Base-by-base conservation (phyloP, 30 jellyfish, hydroid and myxozoan genomes). In the Clytia hemisphaerica region DNA sequence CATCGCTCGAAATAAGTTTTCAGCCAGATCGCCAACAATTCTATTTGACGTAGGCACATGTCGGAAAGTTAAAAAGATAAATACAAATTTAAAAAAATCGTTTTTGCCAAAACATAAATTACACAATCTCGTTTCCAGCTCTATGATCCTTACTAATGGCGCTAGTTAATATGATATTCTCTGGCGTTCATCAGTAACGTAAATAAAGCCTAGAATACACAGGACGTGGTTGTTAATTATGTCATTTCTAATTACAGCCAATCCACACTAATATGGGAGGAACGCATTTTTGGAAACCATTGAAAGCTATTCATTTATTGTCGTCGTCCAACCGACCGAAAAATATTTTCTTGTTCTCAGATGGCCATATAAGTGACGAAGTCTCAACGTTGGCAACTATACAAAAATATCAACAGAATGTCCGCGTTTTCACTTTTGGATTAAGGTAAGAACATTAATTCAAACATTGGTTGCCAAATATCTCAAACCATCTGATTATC, bases 291-390 rank as follows among this genome's bases (percentile, higher is more conserved):
- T 85, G 96, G 96, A 75, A 83, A 19, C 84, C 71, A 18, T 21
- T 85, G 32, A 58, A 53, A 22, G 47, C 46, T 31, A 35, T 77
- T 27, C 75, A 78, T 21, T 63, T 70, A 31, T 36, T 85, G 54
- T 42, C 76, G 12, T 67, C 67, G n/a, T 80, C 82, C 1, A 73
- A 63, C n/a, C 66, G 26, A 5, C 90, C 83, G 6, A 63, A 63
- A 58, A 85, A 85, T 55, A 48, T 77, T 5, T 78, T 85, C 34
- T 48, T 85, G 46, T 40, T 85, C 15, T 85, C 96, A 12, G 96
- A 85, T 58, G 96, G 96, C 6, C 87, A 77, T 55, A 69, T 76
- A 37, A 63, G 88, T 33, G 96, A 85, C 24, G 96, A 85, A 57
- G 70, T 59, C n/a, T 18, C 76, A 29, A 72, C 96, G 9, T 63